Conservation (phyloP, 2,113 vertebrate species). For the Fulica atra region DNA sequence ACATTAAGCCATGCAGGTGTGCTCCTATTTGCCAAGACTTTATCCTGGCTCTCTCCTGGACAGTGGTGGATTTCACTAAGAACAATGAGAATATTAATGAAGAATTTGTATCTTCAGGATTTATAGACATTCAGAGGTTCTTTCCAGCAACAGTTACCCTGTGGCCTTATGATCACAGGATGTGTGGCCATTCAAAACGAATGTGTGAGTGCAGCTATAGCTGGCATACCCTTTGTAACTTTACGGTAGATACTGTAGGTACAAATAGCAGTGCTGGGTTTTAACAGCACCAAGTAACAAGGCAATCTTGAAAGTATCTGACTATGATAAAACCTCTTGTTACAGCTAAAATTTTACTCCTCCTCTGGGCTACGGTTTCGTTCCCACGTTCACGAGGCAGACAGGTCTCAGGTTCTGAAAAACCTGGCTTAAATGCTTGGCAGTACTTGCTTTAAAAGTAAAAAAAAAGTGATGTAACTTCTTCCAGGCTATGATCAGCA, state of each 20-base stretch:
- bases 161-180: background rate
- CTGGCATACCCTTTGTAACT: background rate
- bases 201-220: background rate
- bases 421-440: background rate
- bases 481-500: background rate
- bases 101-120: background rate
- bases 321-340: background rate
- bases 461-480: rapidly evolving
- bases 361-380: background rate
- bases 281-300: background rate
- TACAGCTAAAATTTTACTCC: background rate
- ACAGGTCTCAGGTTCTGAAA: background rate
- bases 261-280: background rate
- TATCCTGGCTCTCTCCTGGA: background rate
- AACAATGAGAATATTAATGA: background rate
- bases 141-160: background rate
- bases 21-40: background rate
- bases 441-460: background rate
- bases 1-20: background rate
- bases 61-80: background rate
- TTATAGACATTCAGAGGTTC: background rate
- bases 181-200: background rate
- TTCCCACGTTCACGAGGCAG: background rate
- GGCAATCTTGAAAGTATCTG: background rate
- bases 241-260: background rate